Percentiles rank a stretch among this genome's conserved stretches.
phyloP scores from a whole-genome alignment of 2,797 vertebrate species.

The Poecilia picta region DNA sequence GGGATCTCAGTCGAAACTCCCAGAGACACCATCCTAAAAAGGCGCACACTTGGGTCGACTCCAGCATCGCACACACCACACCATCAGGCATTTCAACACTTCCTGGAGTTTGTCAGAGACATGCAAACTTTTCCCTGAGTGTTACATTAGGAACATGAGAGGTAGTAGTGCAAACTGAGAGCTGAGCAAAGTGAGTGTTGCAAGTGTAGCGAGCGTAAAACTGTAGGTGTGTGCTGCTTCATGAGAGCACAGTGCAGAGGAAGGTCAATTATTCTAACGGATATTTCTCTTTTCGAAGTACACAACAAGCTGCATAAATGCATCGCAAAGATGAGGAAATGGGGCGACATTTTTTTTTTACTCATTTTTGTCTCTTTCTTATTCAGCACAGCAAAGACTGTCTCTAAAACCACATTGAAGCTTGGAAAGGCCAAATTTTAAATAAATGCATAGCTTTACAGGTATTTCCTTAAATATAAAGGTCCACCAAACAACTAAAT shows the following conservation, averaged over 20 bases:
- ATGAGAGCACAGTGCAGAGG: not conserved
- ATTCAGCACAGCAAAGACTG: not conserved
- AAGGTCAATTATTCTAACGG: not conserved
- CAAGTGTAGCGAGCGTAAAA: not conserved
- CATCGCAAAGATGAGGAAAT: conserved; percentile 3
- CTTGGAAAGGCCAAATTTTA: not conserved
- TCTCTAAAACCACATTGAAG: not conserved
- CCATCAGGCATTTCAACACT: conserved; percentile 52
- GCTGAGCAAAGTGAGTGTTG: conserved; percentile 49
- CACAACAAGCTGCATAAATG: conserved; percentile 19
- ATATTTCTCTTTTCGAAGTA: not conserved
- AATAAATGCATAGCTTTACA: not conserved
- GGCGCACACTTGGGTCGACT: conserved; percentile 56
- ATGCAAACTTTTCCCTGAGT: conserved; percentile 25
- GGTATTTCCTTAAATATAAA: not conserved
- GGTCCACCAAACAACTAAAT: not conserved
- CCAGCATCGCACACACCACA: conserved; percentile 51
- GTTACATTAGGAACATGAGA: conserved; percentile 22
- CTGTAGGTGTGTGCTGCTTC: not conserved
- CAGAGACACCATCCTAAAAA: conserved; percentile 70
- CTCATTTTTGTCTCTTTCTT: not conserved
- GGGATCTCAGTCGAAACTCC: conserved; percentile 67
- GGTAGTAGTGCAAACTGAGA: conserved; percentile 17
- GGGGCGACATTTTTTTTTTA: not conserved
- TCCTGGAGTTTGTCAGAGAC: conserved; percentile 39